Evolutionary conservation across 1,140 invertebrate species (phyloP), one percentile per base, ranked within the genome.

Genomic region (Scaptomyza pallida): DNA sequence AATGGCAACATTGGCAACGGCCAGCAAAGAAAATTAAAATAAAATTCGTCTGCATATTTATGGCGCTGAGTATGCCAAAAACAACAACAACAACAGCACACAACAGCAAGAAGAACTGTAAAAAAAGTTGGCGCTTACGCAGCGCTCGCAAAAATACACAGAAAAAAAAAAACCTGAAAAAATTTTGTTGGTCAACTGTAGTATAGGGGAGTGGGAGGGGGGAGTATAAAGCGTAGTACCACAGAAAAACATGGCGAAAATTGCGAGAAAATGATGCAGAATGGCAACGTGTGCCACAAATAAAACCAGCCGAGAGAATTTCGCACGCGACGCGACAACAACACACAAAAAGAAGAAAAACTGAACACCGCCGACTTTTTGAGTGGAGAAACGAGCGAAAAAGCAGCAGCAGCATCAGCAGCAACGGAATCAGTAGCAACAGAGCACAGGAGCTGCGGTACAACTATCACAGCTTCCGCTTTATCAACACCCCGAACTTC

Each of bases 31-130:
- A 72, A 72, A 75, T 75, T 72, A 68, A 75, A 75, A 75, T 75
- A 72, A 72, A 68, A 72, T 75, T 75, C 73, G 73, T 73, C 70
- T 72, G 73, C 73, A 75, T 75, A 75, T 75, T 75, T 75, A 75
- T 75, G 73, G 17, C 57, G 63, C 23, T 72, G 70, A 72, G 51
- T 69, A 70, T 68, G 47, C 26, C 60, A 19, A 63, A 50, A 51
- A 71, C 43, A 44, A 30, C 56, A 33, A 71, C 45, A 37, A 35
- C 43, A 48, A 10, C 10, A 16, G 5, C 23, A n/a, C 50, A 40
- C 37, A 44, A 37, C 54, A 45, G 23, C 26, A 62, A 55, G 51
- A 56, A 65, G 23, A 23, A 55, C 43, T 48, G 33, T 43, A 70
- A 63, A 70, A 63, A 70, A 70, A 70, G 67, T 74, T 71, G 68